Percentiles rank a stretch among this genome's conserved stretches.
Conservation (phyloP, 2,888 invertebrate species). For the Vesta saturnalis region DNA sequence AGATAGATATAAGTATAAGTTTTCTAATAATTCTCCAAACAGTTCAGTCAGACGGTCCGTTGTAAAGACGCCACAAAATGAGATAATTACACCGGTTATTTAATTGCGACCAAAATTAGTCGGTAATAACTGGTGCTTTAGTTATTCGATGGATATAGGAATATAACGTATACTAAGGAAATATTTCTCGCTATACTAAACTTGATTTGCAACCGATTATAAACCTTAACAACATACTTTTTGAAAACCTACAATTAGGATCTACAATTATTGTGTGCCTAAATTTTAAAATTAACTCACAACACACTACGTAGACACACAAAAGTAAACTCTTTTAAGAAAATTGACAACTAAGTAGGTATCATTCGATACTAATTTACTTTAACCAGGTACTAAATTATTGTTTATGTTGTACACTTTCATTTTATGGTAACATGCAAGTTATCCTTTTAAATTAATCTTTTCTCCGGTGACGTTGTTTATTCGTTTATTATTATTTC, state of each 20-base stretch:
- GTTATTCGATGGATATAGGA: constrained; percentile 47
- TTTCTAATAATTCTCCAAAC: constrained; percentile 49
- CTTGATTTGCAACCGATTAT: constrained; percentile 36
- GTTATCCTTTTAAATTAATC: no score
- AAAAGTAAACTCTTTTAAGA: constrained; percentile 53
- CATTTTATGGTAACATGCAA: no score
- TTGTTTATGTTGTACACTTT: no score
- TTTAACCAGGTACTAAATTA: not conserved
- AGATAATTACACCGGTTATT: constrained; percentile 61
- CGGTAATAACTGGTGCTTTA: constrained; percentile 60
- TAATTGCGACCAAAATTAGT: constrained; percentile 62
- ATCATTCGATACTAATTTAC: not conserved
- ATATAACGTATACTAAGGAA: constrained; percentile 43
- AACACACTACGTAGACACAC: no score
- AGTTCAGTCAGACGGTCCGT: constrained; percentile 51
- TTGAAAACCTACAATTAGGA: constrained; percentile 53
- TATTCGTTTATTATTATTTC: no score
- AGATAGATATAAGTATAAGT: constrained; percentile 43
- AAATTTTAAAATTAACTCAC: constrained; percentile 56
- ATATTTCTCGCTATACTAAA: constrained; percentile 23
- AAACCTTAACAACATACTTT: constrained; percentile 43
- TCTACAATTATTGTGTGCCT: constrained; percentile 59
- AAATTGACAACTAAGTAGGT: constrained; percentile 28
- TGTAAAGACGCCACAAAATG: constrained; percentile 61
- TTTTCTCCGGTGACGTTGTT: no score